Evolutionary conservation across 2,797 vertebrate genomes (phyloP).

Genomic region (Myotis daubentonii): DNA sequence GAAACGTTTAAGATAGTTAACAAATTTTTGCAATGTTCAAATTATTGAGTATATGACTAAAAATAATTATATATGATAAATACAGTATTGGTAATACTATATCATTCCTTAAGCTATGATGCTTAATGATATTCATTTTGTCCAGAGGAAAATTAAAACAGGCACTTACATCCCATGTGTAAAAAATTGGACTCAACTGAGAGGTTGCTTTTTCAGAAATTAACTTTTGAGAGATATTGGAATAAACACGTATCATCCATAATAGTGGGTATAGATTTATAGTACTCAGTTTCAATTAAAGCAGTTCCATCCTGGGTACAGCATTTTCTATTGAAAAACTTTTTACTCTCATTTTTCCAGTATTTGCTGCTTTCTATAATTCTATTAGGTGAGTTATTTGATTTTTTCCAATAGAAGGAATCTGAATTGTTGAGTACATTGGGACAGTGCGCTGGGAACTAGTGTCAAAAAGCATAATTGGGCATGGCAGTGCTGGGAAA

Average conservation of each 20-base stretch:
- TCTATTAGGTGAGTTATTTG: slow-evolving; percentile 52
- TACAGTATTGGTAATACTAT: slow-evolving; percentile 53
- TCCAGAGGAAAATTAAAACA: slow-evolving; percentile 55
- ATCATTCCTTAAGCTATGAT: slow-evolving; percentile 61
- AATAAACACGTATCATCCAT: neutral
- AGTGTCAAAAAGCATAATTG: slow-evolving; percentile 36
- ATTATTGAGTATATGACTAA: slow-evolving; percentile 67
- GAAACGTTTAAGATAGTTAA: slow-evolving; percentile 55
- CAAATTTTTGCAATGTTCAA: slow-evolving; percentile 63
- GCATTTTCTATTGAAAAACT: slow-evolving; percentile 62
- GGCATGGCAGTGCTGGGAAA: neutral
- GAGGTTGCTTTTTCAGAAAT: slow-evolving; percentile 61
- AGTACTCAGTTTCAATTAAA: slow-evolving; percentile 38
- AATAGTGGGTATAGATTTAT: slow-evolving; percentile 26
- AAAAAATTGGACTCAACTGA: slow-evolving; percentile 53
- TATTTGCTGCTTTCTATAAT: slow-evolving; percentile 65
- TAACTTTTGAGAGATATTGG: slow-evolving; percentile 45
- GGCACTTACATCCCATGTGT: slow-evolving; percentile 3
- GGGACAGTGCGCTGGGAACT: slow-evolving; percentile 29
- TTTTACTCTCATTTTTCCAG: slow-evolving; percentile 61
- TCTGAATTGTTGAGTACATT: slow-evolving; percentile 42
- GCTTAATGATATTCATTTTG: slow-evolving; percentile 63
- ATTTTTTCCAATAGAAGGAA: slow-evolving; percentile 37
- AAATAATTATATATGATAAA: slow-evolving; percentile 58
- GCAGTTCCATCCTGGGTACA: slow-evolving; percentile 57